Conservation (phyloP, 2,888 invertebrate species). For the Campoletis raptor region DNA sequence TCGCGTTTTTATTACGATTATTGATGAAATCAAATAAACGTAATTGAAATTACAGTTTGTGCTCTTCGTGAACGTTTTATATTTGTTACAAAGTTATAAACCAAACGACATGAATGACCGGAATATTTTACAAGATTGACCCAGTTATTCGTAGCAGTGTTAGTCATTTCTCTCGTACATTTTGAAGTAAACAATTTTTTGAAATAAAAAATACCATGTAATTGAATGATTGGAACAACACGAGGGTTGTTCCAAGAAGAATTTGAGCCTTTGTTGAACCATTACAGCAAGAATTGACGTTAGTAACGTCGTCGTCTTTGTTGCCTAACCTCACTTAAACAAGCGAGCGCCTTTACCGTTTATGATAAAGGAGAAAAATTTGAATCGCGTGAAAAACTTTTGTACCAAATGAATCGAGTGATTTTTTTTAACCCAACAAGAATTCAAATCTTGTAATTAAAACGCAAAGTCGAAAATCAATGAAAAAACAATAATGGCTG, state of each 20-base stretch:
- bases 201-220: neutral
- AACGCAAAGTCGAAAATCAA: neutral
- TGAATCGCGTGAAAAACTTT: neutral
- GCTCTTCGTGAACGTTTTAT: neutral
- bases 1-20: neutral
- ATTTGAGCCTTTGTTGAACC: neutral
- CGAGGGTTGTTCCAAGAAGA: neutral
- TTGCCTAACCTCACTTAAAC: slow-evolving; percentile 4
- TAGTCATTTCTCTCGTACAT: neutral
- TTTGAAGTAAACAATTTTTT: neutral
- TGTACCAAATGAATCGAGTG: too few relatives aligned
- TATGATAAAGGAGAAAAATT: neutral
- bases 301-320: neutral
- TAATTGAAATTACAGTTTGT: neutral
- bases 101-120: neutral
- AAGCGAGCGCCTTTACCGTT: neutral
- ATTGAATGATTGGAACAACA: neutral
- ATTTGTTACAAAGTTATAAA: neutral
- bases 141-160: slow-evolving; percentile 10
- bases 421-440: neutral
- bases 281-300: neutral
- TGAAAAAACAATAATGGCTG: slow-evolving; percentile 52
- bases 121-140: slow-evolving; percentile 11
- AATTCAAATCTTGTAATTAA: neutral
- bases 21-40: neutral